Percentiles rank a stretch among this genome's conserved stretches.
Evolutionary conservation across 2,113 vertebrate genomes (phyloP).

Genomic region (Catagonus wagneri): DNA sequence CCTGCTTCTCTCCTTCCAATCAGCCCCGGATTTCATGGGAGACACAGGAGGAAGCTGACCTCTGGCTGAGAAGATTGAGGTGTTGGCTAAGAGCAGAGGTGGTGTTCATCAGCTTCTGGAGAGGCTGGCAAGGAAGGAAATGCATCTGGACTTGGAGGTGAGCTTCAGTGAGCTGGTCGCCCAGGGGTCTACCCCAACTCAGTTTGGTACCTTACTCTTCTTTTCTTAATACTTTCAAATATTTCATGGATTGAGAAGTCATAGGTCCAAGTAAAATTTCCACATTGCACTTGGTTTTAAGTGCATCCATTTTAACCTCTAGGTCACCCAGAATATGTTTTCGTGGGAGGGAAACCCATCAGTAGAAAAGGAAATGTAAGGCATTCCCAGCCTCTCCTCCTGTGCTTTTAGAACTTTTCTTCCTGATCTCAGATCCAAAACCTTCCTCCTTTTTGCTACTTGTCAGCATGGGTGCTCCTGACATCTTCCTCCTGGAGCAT

Average conservation of each 20-base stretch:
- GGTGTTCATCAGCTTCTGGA: background rate
- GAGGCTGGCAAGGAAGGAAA: background rate
- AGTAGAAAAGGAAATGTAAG: background rate
- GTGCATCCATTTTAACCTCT: background rate
- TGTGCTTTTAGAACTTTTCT: background rate
- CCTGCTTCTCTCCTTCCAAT: background rate
- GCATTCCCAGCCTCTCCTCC: background rate
- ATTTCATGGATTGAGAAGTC: background rate
- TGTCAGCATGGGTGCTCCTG: background rate
- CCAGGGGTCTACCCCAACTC: too few relatives aligned
- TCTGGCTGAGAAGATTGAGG: background rate
- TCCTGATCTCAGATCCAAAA: background rate
- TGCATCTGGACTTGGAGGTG: background rate
- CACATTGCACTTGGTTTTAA: background rate
- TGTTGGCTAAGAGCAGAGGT: background rate
- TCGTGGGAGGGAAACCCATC: background rate
- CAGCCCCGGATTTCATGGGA: background rate
- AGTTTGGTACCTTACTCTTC: background rate
- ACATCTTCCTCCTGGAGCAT: background rate
- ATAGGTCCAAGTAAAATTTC: background rate
- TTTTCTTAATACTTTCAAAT: background rate
- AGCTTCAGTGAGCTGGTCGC: background rate
- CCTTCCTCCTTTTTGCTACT: background rate
- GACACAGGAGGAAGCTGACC: background rate
- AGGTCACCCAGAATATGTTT: background rate